Evolutionary conservation across 2,888 invertebrate genomes (phyloP).

Genomic region (Philopedon plagiatum): DNA sequence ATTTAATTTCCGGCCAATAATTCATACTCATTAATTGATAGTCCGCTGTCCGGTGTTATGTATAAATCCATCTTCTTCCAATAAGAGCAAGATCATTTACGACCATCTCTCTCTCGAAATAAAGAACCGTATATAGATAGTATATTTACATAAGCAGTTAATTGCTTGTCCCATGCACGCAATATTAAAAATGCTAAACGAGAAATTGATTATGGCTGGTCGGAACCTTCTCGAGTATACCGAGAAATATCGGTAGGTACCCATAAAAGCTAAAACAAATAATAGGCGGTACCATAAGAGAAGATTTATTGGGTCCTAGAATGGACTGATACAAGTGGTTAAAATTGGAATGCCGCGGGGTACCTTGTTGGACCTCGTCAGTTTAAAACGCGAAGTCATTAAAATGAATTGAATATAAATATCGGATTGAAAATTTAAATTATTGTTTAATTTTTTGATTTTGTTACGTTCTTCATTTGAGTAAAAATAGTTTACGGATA

Average conservation of each 20-base stretch:
- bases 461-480: no score
- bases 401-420: conserved; percentile 7
- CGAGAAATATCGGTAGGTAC: conserved; percentile 40
- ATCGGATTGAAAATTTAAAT: conserved; percentile 1
- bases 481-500: no score
- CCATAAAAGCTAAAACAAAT: conserved; percentile 45
- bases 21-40: no score
- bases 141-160: conserved; percentile 1
- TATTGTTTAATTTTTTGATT: not conserved
- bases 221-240: conserved; percentile 27
- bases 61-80: no score
- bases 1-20: no score
- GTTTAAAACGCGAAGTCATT: conserved; percentile 15
- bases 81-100: no score
- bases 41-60: no score
- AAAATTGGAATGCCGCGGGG: conserved; percentile 27
- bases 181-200: conserved; percentile 38
- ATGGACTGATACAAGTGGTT: conserved; percentile 10
- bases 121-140: no score
- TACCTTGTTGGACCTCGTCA: conserved; percentile 8
- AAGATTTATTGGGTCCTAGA: conserved; percentile 45
- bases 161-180: conserved; percentile 7
- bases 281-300: conserved; percentile 42
- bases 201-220: conserved; percentile 40
- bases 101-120: no score